A percentile compares a stretch with the other conserved stretches of the same genome.
These are phyloP conservation scores for Myiothlypis coronata DNA, from an alignment of 2,797 vertebrate species.

Conservation along the genomic window DNA sequence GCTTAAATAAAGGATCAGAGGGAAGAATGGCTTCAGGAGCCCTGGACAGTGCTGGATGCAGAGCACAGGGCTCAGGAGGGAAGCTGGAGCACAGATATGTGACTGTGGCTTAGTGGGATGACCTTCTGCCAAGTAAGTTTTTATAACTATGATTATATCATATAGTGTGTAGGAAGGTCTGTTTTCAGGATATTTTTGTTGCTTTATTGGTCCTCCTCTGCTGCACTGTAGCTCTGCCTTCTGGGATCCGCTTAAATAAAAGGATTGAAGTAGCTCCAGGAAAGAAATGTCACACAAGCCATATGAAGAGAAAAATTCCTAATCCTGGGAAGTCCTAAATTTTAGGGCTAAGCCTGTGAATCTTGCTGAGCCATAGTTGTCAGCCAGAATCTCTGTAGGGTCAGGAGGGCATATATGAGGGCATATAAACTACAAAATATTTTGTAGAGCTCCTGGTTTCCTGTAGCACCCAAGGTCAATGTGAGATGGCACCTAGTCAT, in stretches of 20 bases:
- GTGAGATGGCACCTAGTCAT: fast-evolving
- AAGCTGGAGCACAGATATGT: neutral
- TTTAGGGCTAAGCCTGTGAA: neutral
- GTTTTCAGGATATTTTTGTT: neutral
- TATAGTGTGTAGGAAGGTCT: neutral
- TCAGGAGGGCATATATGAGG: neutral
- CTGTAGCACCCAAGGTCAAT: fast-evolving
- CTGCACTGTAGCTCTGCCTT: constrained; percentile 7
- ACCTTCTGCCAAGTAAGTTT: neutral
- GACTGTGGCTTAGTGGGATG: neutral
- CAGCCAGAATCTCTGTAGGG: neutral
- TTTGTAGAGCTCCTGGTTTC: neutral
- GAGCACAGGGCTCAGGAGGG: neutral
- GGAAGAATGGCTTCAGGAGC: neutral
- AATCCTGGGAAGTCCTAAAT: neutral
- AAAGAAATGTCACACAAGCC: neutral
- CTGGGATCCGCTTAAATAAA: neutral
- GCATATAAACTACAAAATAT: neutral
- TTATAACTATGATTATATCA: neutral
- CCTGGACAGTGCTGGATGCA: neutral
- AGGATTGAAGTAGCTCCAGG: neutral
- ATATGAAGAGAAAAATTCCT: neutral
- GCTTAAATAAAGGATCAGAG: neutral
- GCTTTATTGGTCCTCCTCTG: neutral
- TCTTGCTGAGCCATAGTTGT: neutral